Conservation (phyloP, 2,888 invertebrate genomes). For the Temnothorax ravouxi region DNA sequence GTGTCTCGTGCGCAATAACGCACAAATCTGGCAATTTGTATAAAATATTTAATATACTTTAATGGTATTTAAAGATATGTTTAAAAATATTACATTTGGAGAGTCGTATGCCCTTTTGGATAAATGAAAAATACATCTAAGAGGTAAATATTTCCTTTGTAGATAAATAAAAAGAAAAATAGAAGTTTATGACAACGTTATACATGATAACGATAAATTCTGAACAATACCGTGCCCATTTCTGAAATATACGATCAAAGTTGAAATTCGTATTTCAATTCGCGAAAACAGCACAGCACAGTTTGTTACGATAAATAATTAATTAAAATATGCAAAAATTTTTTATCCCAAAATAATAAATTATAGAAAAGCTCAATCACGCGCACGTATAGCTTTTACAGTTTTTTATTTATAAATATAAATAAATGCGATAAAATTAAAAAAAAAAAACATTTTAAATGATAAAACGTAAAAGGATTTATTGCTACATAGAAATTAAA, state of each 20-base stretch:
- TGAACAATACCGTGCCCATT: not conserved
- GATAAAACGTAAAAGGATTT: not conserved
- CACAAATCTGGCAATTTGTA: not conserved
- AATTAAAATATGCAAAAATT: not conserved
- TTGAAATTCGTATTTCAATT: not conserved
- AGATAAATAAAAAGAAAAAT: not conserved
- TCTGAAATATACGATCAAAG: not conserved
- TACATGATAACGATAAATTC: too few species aligned
- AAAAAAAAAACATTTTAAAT: not conserved
- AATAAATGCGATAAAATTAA: conserved; percentile 9
- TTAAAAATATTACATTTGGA: too few species aligned
- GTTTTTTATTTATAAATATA: not conserved
- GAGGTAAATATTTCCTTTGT: not conserved
- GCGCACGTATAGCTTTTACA: not conserved
- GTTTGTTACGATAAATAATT: not conserved
- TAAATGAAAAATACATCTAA: too few species aligned
- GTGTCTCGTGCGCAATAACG: not conserved
- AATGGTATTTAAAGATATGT: not conserved
- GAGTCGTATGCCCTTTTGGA: too few species aligned
- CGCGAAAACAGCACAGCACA: not conserved
- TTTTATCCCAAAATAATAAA: conserved; percentile 8
- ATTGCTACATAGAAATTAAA: not conserved
- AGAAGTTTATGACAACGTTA: not conserved
- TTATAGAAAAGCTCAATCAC: not conserved
- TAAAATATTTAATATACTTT: not conserved